Conservation (phyloP, 2,113 vertebrate genomes). For the Columba livia region DNA sequence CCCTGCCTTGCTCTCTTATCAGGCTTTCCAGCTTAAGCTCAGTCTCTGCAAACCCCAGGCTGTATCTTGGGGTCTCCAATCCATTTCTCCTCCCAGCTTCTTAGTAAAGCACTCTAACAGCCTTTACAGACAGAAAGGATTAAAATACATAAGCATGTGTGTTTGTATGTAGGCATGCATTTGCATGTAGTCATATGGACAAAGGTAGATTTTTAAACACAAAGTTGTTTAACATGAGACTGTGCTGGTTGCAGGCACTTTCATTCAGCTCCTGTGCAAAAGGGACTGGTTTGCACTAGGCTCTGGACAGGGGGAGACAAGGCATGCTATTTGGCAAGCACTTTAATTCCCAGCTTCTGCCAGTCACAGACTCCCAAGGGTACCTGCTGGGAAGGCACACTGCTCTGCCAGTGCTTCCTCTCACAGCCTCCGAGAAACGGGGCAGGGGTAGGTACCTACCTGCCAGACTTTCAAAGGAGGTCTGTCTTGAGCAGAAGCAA, state of each 20-base stretch:
- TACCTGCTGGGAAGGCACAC: neutral
- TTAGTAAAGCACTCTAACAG: neutral
- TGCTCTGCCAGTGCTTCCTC: neutral
- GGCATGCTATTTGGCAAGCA: neutral
- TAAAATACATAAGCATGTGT: accelerated
- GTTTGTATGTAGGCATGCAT: neutral
- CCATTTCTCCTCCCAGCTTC: neutral
- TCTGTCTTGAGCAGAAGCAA: neutral
- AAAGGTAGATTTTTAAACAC: neutral
- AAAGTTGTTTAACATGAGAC: neutral
- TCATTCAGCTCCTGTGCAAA: neutral
- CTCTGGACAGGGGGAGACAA: neutral
- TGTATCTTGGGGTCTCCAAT: neutral
- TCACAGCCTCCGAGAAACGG: neutral
- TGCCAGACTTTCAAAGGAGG: neutral
- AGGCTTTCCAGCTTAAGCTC: neutral
- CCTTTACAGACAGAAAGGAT: neutral
- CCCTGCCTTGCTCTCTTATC: neutral
- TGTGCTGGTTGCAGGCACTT: neutral
- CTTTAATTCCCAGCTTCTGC: neutral
- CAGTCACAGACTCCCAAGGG: neutral
- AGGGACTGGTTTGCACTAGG: neutral
- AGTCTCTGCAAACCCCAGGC: neutral
- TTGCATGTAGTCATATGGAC: neutral
- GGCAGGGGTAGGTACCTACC: neutral